These are phyloP conservation scores for Rissa tridactyla DNA, from an alignment of 2,113 vertebrate species.

Conservation along the genomic window DNA sequence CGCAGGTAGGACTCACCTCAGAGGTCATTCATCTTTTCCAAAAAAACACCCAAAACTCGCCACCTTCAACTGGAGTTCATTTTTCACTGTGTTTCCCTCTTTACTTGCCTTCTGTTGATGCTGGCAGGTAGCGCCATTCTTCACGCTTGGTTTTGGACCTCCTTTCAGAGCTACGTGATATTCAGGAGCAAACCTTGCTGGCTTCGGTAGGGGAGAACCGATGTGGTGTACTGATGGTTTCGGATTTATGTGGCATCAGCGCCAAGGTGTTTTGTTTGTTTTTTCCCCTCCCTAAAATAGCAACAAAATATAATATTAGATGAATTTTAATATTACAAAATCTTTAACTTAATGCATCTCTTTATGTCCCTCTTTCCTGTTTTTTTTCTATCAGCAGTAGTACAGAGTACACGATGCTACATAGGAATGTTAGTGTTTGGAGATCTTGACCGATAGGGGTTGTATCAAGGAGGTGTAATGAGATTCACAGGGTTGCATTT, in stretches of 20 bases:
- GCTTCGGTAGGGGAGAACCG: neutral
- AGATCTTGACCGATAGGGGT: neutral
- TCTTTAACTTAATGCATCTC: neutral
- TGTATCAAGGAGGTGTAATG: neutral
- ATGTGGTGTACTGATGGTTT: accelerated
- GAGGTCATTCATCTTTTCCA: neutral
- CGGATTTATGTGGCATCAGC: neutral
- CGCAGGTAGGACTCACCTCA: neutral
- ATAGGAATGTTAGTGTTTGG: neutral
- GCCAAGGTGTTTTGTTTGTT: neutral
- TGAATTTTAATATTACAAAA: neutral
- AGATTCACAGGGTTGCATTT: neutral
- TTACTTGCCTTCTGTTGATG: neutral
- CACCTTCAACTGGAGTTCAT: neutral
- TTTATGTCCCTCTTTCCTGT: neutral
- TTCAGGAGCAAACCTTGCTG: neutral
- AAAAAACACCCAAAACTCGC: neutral
- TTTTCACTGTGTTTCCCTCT: neutral
- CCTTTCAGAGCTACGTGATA: neutral
- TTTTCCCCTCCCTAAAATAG: neutral
- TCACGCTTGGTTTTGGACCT: neutral
- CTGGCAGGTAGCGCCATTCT: neutral
- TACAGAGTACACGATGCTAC: neutral
- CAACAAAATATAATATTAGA: neutral
- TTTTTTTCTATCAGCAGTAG: neutral